phyloP scores from a whole-genome alignment of 2,113 vertebrate genomes.

The Strix uralensis region DNA sequence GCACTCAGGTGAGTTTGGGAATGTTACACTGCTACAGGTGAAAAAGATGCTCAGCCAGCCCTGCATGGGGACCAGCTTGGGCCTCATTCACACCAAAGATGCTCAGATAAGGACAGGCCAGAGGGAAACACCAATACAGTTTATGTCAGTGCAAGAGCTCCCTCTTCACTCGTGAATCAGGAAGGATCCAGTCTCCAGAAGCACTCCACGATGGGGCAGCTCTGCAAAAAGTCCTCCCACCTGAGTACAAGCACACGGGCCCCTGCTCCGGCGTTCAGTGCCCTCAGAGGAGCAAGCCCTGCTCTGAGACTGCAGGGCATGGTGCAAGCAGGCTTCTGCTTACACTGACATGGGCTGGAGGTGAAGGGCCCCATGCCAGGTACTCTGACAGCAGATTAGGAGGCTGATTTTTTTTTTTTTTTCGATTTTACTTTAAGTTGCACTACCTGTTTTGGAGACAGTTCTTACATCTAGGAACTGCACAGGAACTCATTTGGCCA shows the following conservation, averaged over 20 bases:
- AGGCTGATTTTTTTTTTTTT: neutral
- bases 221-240: neutral
- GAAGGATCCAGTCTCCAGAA: neutral
- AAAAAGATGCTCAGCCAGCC: neutral
- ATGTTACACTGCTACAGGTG: neutral
- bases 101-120: too few species aligned
- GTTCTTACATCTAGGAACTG: neutral
- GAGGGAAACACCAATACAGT: neutral
- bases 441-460: neutral
- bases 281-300: neutral
- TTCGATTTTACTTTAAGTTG: neutral
- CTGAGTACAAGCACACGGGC: neutral
- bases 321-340: neutral
- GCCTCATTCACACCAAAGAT: neutral
- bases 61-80: too few species aligned
- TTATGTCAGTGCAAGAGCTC: neutral
- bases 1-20: neutral
- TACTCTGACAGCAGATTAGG: neutral
- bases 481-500: neutral
- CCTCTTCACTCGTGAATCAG: neutral
- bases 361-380: neutral
- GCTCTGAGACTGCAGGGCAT: neutral
- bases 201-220: neutral
- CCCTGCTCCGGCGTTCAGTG: rapidly evolving
- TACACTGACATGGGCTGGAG: neutral